phyloP scores from a whole-genome alignment of 2,797 vertebrate species.

The Oreochromis grahami region DNA sequence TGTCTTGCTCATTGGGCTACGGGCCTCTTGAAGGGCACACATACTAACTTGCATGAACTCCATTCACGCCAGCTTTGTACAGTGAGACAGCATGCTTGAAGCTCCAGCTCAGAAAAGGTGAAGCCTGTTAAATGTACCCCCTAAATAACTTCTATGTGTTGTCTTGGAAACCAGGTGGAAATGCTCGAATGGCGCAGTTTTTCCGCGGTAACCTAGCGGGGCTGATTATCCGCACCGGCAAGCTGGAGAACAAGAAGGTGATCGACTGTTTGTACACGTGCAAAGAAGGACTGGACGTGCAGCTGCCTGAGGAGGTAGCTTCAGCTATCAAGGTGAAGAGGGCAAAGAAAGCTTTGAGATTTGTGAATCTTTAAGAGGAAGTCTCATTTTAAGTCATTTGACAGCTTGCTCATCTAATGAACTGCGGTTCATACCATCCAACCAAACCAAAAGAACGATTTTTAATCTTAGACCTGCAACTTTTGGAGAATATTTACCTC shows the following conservation, averaged over 20 bases:
- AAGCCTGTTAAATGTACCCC: not conserved
- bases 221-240: slow-evolving; percentile 91
- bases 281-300: slow-evolving; percentile 94
- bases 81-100: slow-evolving; percentile 54
- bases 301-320: slow-evolving; percentile 81
- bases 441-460: not conserved
- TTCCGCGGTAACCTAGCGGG: slow-evolving; percentile 94
- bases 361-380: not conserved
- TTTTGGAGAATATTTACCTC: not conserved
- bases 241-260: slow-evolving; percentile 94
- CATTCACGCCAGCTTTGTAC: slow-evolving; percentile 47
- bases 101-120: slow-evolving; percentile 11
- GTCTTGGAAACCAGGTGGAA: slow-evolving; percentile 78
- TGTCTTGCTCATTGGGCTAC: slow-evolving; percentile 20
- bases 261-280: slow-evolving; percentile 98
- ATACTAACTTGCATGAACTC: slow-evolving; percentile 91
- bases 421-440: not conserved
- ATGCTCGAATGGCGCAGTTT: slow-evolving; percentile 89
- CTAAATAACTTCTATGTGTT: not conserved
- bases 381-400: not conserved
- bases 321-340: slow-evolving; percentile 85
- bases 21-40: slow-evolving; percentile 42
- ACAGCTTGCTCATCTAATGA: not conserved
- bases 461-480: not conserved
- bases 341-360: not conserved